These are phyloP conservation scores for Tupaia chinensis DNA, from an alignment of 2,113 vertebrate genomes.

Conservation along the genomic window DNA sequence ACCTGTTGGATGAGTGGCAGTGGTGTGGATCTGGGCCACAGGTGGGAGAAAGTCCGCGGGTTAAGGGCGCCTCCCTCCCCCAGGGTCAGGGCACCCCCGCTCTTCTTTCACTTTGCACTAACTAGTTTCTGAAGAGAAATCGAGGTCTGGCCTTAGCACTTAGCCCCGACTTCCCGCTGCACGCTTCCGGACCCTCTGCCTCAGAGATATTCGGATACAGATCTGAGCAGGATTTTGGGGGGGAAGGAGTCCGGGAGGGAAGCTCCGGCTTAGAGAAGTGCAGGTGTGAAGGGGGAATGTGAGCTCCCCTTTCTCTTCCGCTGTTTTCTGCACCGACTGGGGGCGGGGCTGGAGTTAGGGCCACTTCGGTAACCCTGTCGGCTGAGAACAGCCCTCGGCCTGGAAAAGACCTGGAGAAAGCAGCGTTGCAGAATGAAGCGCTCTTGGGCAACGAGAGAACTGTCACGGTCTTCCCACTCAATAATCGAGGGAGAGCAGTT, in stretches of 20 bases:
- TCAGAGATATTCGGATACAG: not conserved
- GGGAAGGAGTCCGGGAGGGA: not conserved
- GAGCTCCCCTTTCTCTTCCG: not conserved
- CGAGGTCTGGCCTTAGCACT: not conserved
- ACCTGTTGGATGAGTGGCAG: slow-evolving; percentile 49
- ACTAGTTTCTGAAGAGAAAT: not conserved
- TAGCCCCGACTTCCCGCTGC: not conserved
- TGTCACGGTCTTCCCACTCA: not conserved
- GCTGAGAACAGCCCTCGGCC: not conserved
- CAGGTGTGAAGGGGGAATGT: no score
- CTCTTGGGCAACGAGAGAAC: not conserved
- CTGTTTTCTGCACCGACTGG: not conserved
- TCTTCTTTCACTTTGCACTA: not conserved
- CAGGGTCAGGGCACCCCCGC: rapidly evolving
- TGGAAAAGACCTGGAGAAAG: not conserved
- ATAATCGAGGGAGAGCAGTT: not conserved
- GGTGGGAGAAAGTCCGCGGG: not conserved
- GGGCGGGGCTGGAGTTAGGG: not conserved
- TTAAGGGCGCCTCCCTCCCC: not conserved
- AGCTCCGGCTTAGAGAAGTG: not conserved
- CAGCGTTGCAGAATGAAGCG: not conserved
- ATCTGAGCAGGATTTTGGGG: not conserved
- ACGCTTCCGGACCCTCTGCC: not conserved
- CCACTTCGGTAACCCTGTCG: not conserved
- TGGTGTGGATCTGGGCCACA: not conserved